A percentile compares a stretch with the other conserved stretches of the same genome.
These are phyloP conservation scores for Arvicanthis niloticus DNA, from an alignment of 2,113 vertebrate genomes.

Conservation along the genomic window DNA sequence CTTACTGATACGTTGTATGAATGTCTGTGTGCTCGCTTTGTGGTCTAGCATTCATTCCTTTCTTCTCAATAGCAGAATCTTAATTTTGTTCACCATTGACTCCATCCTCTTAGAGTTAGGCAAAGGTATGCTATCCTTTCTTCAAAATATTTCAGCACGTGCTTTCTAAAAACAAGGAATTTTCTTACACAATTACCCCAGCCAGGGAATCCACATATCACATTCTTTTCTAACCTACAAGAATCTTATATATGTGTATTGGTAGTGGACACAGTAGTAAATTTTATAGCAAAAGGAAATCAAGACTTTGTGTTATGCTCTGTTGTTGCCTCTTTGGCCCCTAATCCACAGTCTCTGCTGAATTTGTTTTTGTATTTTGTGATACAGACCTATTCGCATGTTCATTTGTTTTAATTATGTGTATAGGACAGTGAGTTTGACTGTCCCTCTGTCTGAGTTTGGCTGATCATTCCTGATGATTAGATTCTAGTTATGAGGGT, in stretches of 20 bases:
- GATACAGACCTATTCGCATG: neutral
- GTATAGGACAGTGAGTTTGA: neutral
- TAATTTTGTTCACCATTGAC: neutral
- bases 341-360: neutral
- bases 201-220: neutral
- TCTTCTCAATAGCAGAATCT: neutral
- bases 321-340: neutral
- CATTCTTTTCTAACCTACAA: neutral
- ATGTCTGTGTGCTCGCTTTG: constrained; percentile 9
- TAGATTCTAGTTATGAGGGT: neutral
- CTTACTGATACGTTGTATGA: neutral
- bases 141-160: neutral
- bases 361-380: constrained; percentile 1
- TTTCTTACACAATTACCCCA: neutral
- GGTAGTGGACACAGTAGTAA: neutral
- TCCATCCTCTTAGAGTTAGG: neutral
- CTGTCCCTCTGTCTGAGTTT: neutral
- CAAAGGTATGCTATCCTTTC: neutral
- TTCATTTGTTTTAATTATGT: neutral
- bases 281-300: neutral
- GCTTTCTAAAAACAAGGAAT: neutral
- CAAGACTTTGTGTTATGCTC: neutral
- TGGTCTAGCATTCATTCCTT: neutral
- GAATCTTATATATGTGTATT: neutral
- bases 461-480: neutral